Conservation (phyloP, 2,888 invertebrate species). For the Anthophora plumipes region DNA sequence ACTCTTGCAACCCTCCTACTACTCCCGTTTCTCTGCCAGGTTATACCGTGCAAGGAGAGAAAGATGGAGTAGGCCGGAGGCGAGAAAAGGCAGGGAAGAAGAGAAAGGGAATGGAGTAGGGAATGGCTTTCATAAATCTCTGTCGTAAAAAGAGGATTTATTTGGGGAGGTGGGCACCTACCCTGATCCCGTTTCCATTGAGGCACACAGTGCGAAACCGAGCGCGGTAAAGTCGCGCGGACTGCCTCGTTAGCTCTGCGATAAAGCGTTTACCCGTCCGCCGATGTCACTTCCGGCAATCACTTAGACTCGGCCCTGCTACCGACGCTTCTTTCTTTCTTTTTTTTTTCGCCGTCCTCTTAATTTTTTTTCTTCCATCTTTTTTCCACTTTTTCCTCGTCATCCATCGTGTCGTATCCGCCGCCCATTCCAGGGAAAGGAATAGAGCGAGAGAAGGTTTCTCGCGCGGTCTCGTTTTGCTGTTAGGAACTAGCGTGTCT, state of each 20-base stretch:
- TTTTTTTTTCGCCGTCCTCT: slow-evolving; percentile 53
- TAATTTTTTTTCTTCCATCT: slow-evolving; percentile 14
- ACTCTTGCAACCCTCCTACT: background rate
- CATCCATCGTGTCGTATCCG: slow-evolving; percentile 30
- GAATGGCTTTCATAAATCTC: slow-evolving; percentile 82
- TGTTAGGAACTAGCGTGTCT: slow-evolving; percentile 20
- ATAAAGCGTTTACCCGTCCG: slow-evolving; percentile 82
- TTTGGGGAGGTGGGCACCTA: slow-evolving; percentile 76
- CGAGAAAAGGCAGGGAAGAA: slow-evolving; percentile 46
- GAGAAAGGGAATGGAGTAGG: slow-evolving; percentile 49
- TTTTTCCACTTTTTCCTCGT: slow-evolving; percentile 5
- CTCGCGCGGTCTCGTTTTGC: slow-evolving; percentile 24
- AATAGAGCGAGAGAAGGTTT: background rate
- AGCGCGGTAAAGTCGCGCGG: slow-evolving; percentile 74
- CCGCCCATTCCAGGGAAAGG: background rate
- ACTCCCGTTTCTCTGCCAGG: background rate
- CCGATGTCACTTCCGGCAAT: slow-evolving; percentile 81
- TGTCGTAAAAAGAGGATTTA: slow-evolving; percentile 84
- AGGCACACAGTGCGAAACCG: slow-evolving; percentile 76
- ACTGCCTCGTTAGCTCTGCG: slow-evolving; percentile 82
- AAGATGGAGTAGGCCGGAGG: slow-evolving; percentile 64
- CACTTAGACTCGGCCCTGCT: slow-evolving; percentile 72
- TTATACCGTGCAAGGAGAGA: slow-evolving; percentile 56
- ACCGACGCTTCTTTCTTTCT: too few relatives aligned
- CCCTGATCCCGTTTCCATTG: slow-evolving; percentile 77